Conservation (phyloP, 2,797 vertebrate species). For the Urosaurus nigricauda region DNA sequence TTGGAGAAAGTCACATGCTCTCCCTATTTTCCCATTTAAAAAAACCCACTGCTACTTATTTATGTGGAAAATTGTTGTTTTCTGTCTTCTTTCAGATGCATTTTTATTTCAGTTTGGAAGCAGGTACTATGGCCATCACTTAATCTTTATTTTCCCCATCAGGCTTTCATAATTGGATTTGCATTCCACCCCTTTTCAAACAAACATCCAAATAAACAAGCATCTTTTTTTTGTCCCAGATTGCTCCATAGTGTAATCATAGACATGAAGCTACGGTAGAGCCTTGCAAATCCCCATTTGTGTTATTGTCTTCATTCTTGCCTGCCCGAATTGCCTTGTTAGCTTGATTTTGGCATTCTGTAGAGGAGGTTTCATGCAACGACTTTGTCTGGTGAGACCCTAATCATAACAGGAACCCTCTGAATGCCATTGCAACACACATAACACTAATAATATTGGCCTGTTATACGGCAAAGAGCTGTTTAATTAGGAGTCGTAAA, state of each 20-base stretch:
- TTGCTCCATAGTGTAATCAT: not conserved
- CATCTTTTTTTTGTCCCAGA: not conserved
- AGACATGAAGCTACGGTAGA: not conserved
- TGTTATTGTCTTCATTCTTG: not conserved
- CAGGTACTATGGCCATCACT: not conserved
- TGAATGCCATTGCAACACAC: constrained; percentile 32
- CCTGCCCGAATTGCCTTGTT: constrained; percentile 13
- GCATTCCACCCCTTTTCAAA: not conserved
- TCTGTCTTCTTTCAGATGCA: not conserved
- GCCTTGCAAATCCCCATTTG: not conserved
- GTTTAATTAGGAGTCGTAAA: constrained; percentile 42
- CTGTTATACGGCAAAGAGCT: constrained; percentile 1
- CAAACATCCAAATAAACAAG: too few relatives aligned
- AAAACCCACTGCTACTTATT: not conserved
- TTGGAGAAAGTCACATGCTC: not conserved
- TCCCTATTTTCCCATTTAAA: not conserved
- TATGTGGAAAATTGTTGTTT: not conserved
- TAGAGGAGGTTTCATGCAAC: constrained; percentile 12
- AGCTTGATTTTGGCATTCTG: constrained; percentile 30
- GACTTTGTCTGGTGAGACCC: constrained; percentile 27
- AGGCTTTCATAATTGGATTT: not conserved
- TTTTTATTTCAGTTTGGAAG: not conserved
- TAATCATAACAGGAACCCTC: constrained; percentile 45
- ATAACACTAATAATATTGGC: constrained; percentile 52
- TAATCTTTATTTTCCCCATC: not conserved